Conservation (phyloP, 1,140 invertebrate species). For the Drosophila tsacasi region DNA sequence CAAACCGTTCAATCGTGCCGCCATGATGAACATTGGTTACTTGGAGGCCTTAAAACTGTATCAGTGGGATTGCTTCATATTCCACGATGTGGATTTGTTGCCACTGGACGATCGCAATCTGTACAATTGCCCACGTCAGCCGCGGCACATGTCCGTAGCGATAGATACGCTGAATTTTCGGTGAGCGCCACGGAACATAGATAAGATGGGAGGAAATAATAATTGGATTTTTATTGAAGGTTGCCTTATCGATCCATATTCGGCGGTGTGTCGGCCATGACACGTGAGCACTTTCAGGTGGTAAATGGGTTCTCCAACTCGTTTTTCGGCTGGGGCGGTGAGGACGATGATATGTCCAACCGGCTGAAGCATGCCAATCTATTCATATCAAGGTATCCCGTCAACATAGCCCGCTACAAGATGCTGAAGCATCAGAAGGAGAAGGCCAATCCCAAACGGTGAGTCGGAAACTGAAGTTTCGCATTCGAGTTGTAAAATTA, state of each 20-base stretch:
- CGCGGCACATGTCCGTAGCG: conserved; percentile 97
- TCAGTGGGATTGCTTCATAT: conserved; percentile 95
- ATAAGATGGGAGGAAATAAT: background rate
- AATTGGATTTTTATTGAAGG: conserved; percentile 85
- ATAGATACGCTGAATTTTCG: conserved; percentile 95
- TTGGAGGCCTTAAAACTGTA: conserved; percentile 92
- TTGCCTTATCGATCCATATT: conserved; percentile 95
- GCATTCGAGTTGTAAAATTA: conserved; percentile 20
- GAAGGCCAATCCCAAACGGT: conserved; percentile 95
- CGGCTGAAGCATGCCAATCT: conserved; percentile 91
- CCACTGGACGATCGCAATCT: conserved; percentile 97
- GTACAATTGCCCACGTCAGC: conserved; percentile 95
- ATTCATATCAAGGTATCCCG: conserved; percentile 94
- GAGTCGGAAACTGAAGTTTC: conserved; percentile 32
- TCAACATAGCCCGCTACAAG: conserved; percentile 94
- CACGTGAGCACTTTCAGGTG: conserved; percentile 91
- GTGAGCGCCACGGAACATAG: conserved; percentile 85
- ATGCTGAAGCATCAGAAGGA: conserved; percentile 96
- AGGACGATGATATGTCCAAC: conserved; percentile 97
- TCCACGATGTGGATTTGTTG: conserved; percentile 97
- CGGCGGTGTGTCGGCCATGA: conserved; percentile 95
- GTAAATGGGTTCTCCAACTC: conserved; percentile 97
- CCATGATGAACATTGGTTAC: conserved; percentile 98
- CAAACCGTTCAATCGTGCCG: conserved; percentile 94
- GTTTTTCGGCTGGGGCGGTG: conserved; percentile 97